Evolutionary conservation across 1,140 invertebrate species (phyloP).

Genomic region (Drosophila littoralis): DNA sequence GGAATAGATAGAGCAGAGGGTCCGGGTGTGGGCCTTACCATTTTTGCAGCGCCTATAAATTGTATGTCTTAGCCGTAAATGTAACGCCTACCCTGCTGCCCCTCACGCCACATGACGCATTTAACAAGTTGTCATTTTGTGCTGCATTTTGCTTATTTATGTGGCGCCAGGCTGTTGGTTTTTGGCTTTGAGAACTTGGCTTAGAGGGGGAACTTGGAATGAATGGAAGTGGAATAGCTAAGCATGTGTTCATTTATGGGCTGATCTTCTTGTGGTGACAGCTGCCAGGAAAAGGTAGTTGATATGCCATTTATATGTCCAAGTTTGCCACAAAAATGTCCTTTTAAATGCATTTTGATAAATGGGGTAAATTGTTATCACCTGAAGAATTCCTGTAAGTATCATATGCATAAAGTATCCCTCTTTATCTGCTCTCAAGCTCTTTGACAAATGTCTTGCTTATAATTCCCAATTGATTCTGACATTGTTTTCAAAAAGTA

Average conservation of each 20-base stretch:
- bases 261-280: slow-evolving; percentile 21
- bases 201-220: not conserved
- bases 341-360: no score
- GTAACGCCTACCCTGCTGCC: slow-evolving; percentile 1
- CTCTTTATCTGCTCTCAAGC: no score
- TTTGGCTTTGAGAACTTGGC: slow-evolving; percentile 20
- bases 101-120: slow-evolving; percentile 50
- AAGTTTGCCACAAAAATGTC: no score
- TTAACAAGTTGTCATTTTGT: slow-evolving; percentile 72
- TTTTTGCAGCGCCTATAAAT: slow-evolving; percentile 66
- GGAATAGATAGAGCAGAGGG: slow-evolving; percentile 14
- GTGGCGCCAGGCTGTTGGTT: slow-evolving; percentile 70
- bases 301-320: not conserved
- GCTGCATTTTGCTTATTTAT: slow-evolving; percentile 73
- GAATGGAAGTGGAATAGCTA: not conserved
- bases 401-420: no score
- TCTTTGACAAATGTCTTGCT: no score
- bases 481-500: no score
- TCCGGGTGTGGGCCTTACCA: slow-evolving; percentile 32
- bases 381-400: no score
- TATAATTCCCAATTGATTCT: no score
- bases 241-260: slow-evolving; percentile 7
- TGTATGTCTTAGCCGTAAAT: slow-evolving; percentile 15
- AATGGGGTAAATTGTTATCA: no score
- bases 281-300: not conserved